Evolutionary conservation across 2,113 vertebrate species (phyloP).

Genomic region (Ondatra zibethicus): DNA sequence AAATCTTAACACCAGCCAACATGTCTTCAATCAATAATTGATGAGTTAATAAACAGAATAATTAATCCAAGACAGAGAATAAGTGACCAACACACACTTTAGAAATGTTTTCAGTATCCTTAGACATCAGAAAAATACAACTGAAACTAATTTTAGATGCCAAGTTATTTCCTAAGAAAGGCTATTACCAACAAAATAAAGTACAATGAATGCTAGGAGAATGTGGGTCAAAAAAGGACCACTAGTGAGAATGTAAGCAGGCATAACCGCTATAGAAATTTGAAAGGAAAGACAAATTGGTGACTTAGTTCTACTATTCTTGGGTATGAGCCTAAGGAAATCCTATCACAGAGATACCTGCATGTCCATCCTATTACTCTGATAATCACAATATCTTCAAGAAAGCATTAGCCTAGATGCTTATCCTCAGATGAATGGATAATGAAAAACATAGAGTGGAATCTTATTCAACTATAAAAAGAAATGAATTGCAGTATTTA

Average conservation of each 20-base stretch:
- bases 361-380: neutral
- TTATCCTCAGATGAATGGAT: neutral
- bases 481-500: neutral
- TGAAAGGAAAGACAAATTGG: neutral
- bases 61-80: neutral
- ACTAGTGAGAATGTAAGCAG: neutral
- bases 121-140: too few relatives aligned
- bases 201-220: neutral
- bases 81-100: neutral
- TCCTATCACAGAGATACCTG: too few relatives aligned
- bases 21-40: neutral
- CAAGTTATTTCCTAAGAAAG: neutral
- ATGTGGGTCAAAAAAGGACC: neutral
- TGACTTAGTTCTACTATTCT: neutral
- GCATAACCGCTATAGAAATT: neutral
- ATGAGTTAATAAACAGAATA: neutral
- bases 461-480: neutral
- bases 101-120: neutral
- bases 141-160: neutral
- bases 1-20: too few relatives aligned
- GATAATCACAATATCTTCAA: too few relatives aligned
- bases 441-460: neutral
- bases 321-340: neutral
- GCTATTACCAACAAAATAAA: neutral
- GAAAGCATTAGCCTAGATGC: neutral